Evolutionary conservation across 2,797 vertebrate genomes (phyloP), one percentile per base, ranked within the genome.

Genomic region (Pygocentrus nattereri): DNA sequence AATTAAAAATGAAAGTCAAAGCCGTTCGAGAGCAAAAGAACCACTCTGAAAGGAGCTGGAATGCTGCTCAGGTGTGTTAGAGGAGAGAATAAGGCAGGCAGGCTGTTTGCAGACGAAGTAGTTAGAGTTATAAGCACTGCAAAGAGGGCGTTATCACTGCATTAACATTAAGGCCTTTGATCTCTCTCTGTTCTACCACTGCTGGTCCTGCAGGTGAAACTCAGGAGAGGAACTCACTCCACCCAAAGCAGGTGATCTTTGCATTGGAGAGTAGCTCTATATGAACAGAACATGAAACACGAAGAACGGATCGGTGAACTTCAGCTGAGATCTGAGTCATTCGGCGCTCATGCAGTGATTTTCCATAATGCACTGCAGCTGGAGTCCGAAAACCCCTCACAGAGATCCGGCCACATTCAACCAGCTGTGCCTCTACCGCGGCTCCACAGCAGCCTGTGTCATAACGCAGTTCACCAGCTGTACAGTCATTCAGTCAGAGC

Each of bases 361-460:
- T 84, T 84, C 86, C 85, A 86, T 79, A 85, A 89, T 86, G 70
- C 88, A 84, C 0, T 87, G 82, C 86, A 81, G 87, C 85, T 85
- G 83, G 87, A 83, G 74, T 56, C 38, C 84, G 82, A 82, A 8
- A 74, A 79, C 79, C 81, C 87, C 83, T 84, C 11, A 23, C 83
- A 89, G 56, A 83, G 80, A 27, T 84, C 84, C 82, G 86, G 82
- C 83, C 83, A 79, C 85, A 86, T 88, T 86, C 79, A 25, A 86
- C 85, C 91, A 92, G 90, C 87, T 88, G 89, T 85, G 85, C 81
- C 47, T 49, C n/a, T n/a, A n/a, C n/a, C n/a, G n/a, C 5, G 44
- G 44, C 12, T 44, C 8, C 8, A 11, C 47, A 4, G 47, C 4
- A 49, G 47, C 2, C 15, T 49, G 12, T 8, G 49, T 49, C 47